Percentiles rank a stretch among this genome's conserved stretches.
Evolutionary conservation across 2,888 invertebrate species (phyloP).

Genomic region (Troilus luridus): DNA sequence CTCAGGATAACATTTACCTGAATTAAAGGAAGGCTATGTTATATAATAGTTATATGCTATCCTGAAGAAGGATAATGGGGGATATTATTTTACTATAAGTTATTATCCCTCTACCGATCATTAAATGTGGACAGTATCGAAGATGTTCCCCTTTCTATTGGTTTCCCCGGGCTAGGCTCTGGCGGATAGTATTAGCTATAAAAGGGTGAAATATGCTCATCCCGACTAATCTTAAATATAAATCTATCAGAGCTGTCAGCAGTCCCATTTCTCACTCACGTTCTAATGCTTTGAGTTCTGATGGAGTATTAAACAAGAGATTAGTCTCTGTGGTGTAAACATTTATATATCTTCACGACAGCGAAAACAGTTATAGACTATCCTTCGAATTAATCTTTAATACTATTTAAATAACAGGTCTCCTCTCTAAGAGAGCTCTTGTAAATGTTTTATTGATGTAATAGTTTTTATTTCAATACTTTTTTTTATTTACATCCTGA

Average conservation of each 20-base stretch:
- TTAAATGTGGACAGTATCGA: background rate
- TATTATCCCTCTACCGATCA: background rate
- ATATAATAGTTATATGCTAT: background rate
- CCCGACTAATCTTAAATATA: background rate
- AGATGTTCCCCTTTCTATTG: background rate
- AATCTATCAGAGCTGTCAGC: conserved; percentile 8
- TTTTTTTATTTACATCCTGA: too few relatives aligned
- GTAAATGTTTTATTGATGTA: too few relatives aligned
- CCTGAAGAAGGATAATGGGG: background rate
- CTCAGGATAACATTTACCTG: background rate
- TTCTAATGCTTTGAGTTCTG: background rate
- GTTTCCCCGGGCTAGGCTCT: background rate
- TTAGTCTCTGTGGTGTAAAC: background rate
- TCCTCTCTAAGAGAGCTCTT: too few relatives aligned
- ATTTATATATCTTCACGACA: background rate
- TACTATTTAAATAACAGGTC: too few relatives aligned
- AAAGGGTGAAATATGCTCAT: conserved; percentile 30
- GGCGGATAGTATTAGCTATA: background rate
- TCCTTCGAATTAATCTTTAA: background rate
- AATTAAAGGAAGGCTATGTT: background rate
- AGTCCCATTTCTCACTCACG: background rate
- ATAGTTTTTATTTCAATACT: too few relatives aligned
- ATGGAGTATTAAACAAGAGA: conserved; percentile 7
- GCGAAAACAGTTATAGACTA: background rate
- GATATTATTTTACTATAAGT: background rate